Percentiles rank a stretch among this genome's conserved stretches.
Evolutionary conservation across 2,797 vertebrate genomes (phyloP).

Genomic region (Yasuhikotakia modesta): DNA sequence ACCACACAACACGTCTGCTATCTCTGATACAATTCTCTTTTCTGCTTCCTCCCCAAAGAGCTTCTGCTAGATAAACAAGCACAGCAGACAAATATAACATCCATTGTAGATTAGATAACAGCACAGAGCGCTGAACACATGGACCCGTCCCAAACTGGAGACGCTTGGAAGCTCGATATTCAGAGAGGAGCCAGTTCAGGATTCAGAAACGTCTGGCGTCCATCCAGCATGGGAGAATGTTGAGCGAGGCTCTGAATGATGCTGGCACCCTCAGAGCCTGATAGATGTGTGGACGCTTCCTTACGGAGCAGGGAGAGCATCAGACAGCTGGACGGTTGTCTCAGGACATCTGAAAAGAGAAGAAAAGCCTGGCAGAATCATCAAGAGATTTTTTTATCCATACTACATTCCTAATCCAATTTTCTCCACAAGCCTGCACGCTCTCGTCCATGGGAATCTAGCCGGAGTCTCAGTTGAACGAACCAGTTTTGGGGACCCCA

Average conservation of each 20-base stretch:
- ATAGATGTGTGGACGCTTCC: constrained; percentile 74
- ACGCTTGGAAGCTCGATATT: constrained; percentile 33
- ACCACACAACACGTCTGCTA: constrained; percentile 53
- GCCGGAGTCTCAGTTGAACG: constrained; percentile 44
- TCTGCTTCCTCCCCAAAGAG: constrained; percentile 62
- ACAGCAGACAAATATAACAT: constrained; percentile 66
- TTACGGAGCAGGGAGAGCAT: constrained; percentile 69
- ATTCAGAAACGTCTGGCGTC: constrained; percentile 68
- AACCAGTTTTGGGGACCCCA: not conserved
- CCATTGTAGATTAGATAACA: constrained; percentile 59
- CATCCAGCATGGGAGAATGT: constrained; percentile 71
- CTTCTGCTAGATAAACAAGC: constrained; percentile 67
- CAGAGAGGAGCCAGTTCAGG: constrained; percentile 36
- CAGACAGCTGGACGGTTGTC: constrained; percentile 80
- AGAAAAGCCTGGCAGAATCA: constrained; percentile 65
- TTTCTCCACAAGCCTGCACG: constrained; percentile 58
- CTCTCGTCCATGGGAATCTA: constrained; percentile 55
- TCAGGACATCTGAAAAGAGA: constrained; percentile 66
- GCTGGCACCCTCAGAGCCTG: constrained; percentile 66
- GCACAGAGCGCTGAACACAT: constrained; percentile 58
- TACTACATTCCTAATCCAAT: constrained; percentile 74
- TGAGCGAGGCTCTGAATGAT: constrained; percentile 64
- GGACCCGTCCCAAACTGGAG: constrained; percentile 45
- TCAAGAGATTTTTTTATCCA: constrained; percentile 74
- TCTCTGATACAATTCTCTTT: constrained; percentile 63